A percentile compares a stretch with the other conserved stretches of the same genome.
phyloP scores from a whole-genome alignment of 2,888 invertebrate genomes.

The Anthoptus insignis region DNA sequence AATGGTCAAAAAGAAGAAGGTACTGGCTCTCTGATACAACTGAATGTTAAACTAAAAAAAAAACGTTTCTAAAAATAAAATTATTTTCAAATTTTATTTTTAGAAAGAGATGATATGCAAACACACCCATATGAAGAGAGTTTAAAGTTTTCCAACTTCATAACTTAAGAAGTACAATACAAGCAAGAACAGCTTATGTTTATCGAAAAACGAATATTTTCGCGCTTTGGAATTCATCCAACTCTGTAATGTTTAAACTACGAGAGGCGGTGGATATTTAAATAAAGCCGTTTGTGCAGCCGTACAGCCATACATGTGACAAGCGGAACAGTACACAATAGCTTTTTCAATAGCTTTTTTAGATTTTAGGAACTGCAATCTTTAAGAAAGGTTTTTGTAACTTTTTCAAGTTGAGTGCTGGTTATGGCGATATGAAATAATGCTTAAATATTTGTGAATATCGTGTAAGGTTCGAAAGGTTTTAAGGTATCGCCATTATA shows the following conservation, averaged over 20 bases:
- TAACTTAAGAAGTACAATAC: conserved; percentile 8
- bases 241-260: conserved; percentile 36
- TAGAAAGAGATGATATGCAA: no score
- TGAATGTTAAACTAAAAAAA: no score
- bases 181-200: background rate
- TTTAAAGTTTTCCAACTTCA: background rate
- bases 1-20: no score
- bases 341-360: conserved; percentile 14
- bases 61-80: no score
- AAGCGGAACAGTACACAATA: conserved; percentile 11
- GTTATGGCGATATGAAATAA: no score
- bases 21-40: no score
- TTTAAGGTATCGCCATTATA: no score
- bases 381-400: conserved; percentile 5
- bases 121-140: no score
- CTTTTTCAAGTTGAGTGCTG: no score
- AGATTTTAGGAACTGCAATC: background rate
- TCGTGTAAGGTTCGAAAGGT: no score
- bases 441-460: no score
- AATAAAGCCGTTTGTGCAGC: conserved; percentile 19
- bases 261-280: conserved; percentile 25
- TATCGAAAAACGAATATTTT: conserved; percentile 14
- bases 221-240: conserved; percentile 39
- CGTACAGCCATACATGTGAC: conserved; percentile 14
- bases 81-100: no score